These are phyloP conservation scores for Antheraea yamamai DNA, from an alignment of 2,888 invertebrate genomes.

Conservation along the genomic window DNA sequence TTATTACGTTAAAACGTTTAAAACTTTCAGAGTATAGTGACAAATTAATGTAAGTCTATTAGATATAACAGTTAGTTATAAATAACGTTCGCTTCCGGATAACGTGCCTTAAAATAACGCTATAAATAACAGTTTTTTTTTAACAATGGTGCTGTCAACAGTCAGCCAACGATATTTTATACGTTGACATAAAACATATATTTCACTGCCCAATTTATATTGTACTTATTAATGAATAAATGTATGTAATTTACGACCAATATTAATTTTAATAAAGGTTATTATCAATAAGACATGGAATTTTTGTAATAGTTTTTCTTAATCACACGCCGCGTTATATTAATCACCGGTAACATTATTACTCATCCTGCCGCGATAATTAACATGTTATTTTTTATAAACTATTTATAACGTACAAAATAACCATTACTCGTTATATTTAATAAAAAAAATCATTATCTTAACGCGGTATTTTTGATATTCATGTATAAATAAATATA, in stretches of 20 bases:
- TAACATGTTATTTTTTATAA: background rate
- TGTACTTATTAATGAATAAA: conserved; percentile 6
- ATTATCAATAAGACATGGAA: background rate
- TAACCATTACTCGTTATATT: too few species aligned
- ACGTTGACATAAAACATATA: conserved; percentile 4
- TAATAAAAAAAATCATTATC: too few species aligned
- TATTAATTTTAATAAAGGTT: background rate
- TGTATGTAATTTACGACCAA: conserved; percentile 4
- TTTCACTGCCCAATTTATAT: conserved; percentile 10
- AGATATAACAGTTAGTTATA: conserved; percentile 16
- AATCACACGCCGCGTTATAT: background rate
- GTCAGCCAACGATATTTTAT: background rate
- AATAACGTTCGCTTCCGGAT: conserved; percentile 18
- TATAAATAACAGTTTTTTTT: conserved; percentile 15
- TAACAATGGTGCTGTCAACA: conserved; percentile 7
- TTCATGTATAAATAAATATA: too few species aligned
- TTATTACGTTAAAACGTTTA: background rate
- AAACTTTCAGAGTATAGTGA: conserved; percentile 11
- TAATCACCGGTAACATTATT: background rate
- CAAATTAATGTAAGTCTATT: conserved; percentile 17
- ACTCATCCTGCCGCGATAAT: background rate
- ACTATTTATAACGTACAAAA: too few species aligned
- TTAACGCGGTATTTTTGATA: too few species aligned
- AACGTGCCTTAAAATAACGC: conserved; percentile 20
- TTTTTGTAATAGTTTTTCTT: background rate